Base-by-base conservation (phyloP, 2,888 invertebrate genomes). In the Ennomos fuscantarius region DNA sequence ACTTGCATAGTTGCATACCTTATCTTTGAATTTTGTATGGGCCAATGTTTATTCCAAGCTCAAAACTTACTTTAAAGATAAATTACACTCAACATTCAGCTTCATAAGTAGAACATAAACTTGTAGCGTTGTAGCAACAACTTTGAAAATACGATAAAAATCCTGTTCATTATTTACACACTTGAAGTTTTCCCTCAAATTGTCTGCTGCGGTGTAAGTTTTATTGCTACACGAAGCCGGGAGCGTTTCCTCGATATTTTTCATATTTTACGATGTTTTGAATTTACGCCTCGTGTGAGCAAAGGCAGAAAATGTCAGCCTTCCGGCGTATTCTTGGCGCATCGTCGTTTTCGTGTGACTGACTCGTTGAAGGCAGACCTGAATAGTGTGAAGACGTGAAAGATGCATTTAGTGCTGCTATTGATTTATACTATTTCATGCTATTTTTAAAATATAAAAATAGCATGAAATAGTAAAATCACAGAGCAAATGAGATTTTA, bases 221-320 rank as follows among this genome's bases (percentile, higher is more conserved):
- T 84, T 86, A 84, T 78, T 73, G 71, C 80, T 60, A 69, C 78
- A 74, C 49, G 33, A 36, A 36, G 53, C 65, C 60, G 62, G 58
- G 71, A 67, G 65, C 72, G 72, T 74, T 79, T 74, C 74, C 71
- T 73, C 64, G 76, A 80, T 84, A 84, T 87, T 87, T 87, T 88
- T 87, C 87, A 88, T 86, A 87, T 86, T 89, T 89, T 88, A 89
- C 86, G 88, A 88, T 74, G 78, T 82, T 87, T 86, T 82, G 86
- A 89, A 88, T 88, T 85, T 84, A 85, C 81, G 81, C 79, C 78
- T 72, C 75, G 72, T 70, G 73, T 77, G 75, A 75, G 73, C 64
- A 68, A 58, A 51, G 52, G 52, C 44, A 50, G 53, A 53, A 54
- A 60, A 53, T 34, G 48, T 52, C 50, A 42, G 53, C 42, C 51